A percentile compares a stretch with the other conserved stretches of the same genome.
phyloP scores from a whole-genome alignment of 2,888 invertebrate species.

The Shargacucullia verbasci region DNA sequence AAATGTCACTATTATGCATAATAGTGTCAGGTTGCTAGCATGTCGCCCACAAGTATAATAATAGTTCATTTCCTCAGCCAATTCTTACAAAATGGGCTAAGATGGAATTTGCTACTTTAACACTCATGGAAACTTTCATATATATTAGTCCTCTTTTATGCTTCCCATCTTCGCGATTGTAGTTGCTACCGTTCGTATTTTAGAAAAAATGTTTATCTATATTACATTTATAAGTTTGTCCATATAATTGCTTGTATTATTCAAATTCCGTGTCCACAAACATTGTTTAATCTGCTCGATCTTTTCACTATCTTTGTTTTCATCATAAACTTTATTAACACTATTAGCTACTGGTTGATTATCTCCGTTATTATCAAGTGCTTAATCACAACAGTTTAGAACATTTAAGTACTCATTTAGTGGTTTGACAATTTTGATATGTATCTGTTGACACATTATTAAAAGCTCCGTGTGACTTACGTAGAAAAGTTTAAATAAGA shows the following conservation, averaged over 20 bases:
- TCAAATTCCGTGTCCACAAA: constrained; percentile 31
- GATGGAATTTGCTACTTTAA: neutral
- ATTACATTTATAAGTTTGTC: constrained; percentile 9
- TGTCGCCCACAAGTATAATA: neutral
- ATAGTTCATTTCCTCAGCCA: constrained; percentile 12
- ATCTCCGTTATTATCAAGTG: constrained; percentile 44
- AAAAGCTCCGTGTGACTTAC: constrained; percentile 5
- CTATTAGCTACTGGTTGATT: constrained; percentile 41
- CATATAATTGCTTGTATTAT: constrained; percentile 21
- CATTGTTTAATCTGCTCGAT: constrained; percentile 43
- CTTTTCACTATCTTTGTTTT: constrained; percentile 47
- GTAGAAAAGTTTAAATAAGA: neutral
- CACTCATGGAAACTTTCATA: no score
- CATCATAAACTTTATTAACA: constrained; percentile 49
- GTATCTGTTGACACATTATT: constrained; percentile 29
- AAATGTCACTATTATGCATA: constrained; percentile 8
- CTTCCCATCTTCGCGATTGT: no score
- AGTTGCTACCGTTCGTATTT: no score
- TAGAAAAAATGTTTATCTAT: no score
- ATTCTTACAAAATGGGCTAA: neutral
- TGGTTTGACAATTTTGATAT: constrained; percentile 31
- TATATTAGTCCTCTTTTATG: no score
- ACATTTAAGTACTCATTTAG: constrained; percentile 35
- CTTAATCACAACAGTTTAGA: constrained; percentile 44
- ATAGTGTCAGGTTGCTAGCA: constrained; percentile 18